Evolutionary conservation across 2,113 vertebrate species (phyloP), one percentile per base, ranked within the genome.

Genomic region (Podiceps cristatus): DNA sequence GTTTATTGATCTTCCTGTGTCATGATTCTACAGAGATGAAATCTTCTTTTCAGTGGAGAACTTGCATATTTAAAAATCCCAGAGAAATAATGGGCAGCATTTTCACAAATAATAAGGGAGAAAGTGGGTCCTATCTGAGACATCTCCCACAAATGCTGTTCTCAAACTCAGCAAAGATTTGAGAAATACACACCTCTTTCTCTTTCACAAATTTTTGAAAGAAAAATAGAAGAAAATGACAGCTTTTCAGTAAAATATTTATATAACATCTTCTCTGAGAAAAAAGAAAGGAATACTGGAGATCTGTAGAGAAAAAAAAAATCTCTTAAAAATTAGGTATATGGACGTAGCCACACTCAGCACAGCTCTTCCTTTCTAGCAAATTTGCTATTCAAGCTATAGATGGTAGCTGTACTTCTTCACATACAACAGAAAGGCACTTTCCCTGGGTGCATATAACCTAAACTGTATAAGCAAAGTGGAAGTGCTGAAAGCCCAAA

Each of bases 91-190:
- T 29, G 16, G 50, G 42, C 42, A 42, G 42, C 11, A 25, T 87
- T 85, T 85, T 92, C 28, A 66, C 29, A 58, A 50, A 27, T 59
- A 37, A 37, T 25, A 33, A 78, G 7, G 14, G 18, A 85, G 16
- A 80, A 76, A 5, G 2, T 81, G 24, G 3, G 18, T 71, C 52
- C 56, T 77, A 53, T 45, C 2, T 9, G n/a, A 85, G 14, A 62
- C 3, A 35, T 7, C 3, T 72, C 29, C 4, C 40, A 19, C 7
- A n/a, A 33, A 28, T 11, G 3, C 9, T 13, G 2, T 58, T 85
- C 64, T 77, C 0, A 0, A 81, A 62, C 8, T 63, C 47, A 19
- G 3, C 13, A 72, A 50, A 22, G 22, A n/a, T 45, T 67, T 72
- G 11, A 80, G 37, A 87, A 93, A 63, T 11, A 75, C 0, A 2